Percentiles rank a stretch among this genome's conserved stretches.
Evolutionary conservation across 2,113 vertebrate genomes (phyloP).

Genomic region (Capreolus pygargus): DNA sequence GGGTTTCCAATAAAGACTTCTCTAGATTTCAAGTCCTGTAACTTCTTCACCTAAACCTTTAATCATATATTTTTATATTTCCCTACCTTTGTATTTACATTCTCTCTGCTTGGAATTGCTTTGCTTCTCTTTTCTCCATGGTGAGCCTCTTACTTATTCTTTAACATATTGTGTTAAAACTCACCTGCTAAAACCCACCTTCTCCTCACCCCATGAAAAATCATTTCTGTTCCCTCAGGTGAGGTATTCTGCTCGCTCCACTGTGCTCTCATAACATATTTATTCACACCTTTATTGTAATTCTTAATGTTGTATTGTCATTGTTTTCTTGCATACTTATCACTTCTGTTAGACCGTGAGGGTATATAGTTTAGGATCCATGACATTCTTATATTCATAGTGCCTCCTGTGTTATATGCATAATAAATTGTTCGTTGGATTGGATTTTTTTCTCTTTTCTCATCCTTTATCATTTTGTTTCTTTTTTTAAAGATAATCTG

Average conservation of each 20-base stretch:
- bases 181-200: not conserved
- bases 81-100: not conserved
- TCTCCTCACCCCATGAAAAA: not conserved
- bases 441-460: conserved; percentile 33
- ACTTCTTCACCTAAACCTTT: not conserved
- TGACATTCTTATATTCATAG: not conserved
- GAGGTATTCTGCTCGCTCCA: not conserved
- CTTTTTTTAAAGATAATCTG: conserved; percentile 88
- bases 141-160: not conserved
- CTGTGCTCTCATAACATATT: not conserved
- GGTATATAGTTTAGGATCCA: not conserved
- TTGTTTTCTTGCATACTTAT: conserved; percentile 13
- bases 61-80: not conserved
- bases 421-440: not conserved
- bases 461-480: conserved; percentile 52
- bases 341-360: conserved; percentile 5
- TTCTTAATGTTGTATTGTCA: not conserved
- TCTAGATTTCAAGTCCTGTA: not conserved
- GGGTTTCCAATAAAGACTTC: not conserved
- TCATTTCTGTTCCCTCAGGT: not conserved
- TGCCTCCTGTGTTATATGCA: not conserved
- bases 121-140: not conserved
- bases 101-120: conserved; percentile 1
- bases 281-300: not conserved
- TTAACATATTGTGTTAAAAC: not conserved